Evolutionary conservation across 2,888 invertebrate genomes (phyloP), one percentile per base, ranked within the genome.

Genomic region (Pandemis heparana): DNA sequence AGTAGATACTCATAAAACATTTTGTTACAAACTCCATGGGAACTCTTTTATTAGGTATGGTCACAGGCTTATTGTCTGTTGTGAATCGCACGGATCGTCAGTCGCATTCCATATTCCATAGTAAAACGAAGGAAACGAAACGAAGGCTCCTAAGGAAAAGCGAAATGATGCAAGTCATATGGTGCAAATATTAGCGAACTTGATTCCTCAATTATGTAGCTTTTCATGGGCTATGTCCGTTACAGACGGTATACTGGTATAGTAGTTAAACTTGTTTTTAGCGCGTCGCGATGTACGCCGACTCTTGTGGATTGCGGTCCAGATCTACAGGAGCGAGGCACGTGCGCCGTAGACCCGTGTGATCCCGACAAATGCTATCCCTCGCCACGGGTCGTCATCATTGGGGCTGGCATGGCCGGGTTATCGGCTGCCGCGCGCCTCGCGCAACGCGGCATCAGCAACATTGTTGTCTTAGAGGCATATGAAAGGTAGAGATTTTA

Each of bases 321-420:
- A 16, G 84, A 92, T 77, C 77, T 92, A 78, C 82, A 85, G 67
- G 91, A 94, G 74, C 84, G 89, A 5, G 91, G 89, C 1, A 84
- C 89, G 70, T 92, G 89, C 73, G 87, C 85, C 10, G 77, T 86
- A 38, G 89, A 92, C 10, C 81, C 92, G 8, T 89, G 89, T 76
- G 87, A 92, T 64, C 77, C 87, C 7, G 80, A 86, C 10, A 79
- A 84, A 80, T 89, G 89, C 68, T 90, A 79, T 75, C 79, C 85
- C 1, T 95, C 96, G 84, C 96, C 97, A 0, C 95, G 95, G 0
- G 95, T 97, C 23, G 95, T 97, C 2, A 96, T 97, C 63, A 91
- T 97, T 43, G 97, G 97, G 0, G 97, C 97, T 0, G 97, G 97
- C 16, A 96, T 97, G 88, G 96, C 97, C 0, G 97, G 97, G 2